These are phyloP conservation scores for Puffinus mauretanicus DNA, from an alignment of 2,113 vertebrate species.

Conservation along the genomic window DNA sequence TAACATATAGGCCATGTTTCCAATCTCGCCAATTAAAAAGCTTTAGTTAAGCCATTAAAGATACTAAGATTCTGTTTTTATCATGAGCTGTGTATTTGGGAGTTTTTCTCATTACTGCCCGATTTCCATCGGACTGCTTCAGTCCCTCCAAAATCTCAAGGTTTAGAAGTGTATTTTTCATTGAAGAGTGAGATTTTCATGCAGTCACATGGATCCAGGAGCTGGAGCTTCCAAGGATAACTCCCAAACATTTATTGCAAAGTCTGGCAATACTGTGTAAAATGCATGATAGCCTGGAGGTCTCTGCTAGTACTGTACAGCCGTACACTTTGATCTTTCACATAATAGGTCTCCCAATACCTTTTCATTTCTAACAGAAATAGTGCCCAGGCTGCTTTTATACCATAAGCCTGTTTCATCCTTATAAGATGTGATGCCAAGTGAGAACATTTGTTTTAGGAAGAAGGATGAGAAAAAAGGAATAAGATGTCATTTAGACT, in stretches of 20 bases:
- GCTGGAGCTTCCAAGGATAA: neutral
- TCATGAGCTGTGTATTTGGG: neutral
- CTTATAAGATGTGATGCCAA: neutral
- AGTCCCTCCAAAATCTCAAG: neutral
- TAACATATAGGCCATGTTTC: neutral
- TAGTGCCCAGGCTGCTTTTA: slow-evolving; percentile 1
- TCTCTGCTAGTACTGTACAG: neutral
- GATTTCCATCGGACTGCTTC: neutral
- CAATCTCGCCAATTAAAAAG: neutral
- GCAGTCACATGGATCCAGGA: neutral
- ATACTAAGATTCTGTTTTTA: neutral
- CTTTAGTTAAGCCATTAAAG: neutral
- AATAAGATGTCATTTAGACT: neutral
- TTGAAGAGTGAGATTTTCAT: neutral
- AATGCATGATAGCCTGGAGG: neutral
- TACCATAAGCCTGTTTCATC: neutral
- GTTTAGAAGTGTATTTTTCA: neutral
- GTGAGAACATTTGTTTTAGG: slow-evolving; percentile 7
- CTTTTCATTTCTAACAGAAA: slow-evolving; percentile 33
- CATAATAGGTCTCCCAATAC: slow-evolving; percentile 26
- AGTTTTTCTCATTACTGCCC: neutral
- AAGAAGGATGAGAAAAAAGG: neutral
- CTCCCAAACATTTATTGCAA: neutral
- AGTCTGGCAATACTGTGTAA: neutral
- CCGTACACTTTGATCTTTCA: slow-evolving; percentile 19